Conservation (phyloP, 2,113 vertebrate species). For the Crocuta crocuta region DNA sequence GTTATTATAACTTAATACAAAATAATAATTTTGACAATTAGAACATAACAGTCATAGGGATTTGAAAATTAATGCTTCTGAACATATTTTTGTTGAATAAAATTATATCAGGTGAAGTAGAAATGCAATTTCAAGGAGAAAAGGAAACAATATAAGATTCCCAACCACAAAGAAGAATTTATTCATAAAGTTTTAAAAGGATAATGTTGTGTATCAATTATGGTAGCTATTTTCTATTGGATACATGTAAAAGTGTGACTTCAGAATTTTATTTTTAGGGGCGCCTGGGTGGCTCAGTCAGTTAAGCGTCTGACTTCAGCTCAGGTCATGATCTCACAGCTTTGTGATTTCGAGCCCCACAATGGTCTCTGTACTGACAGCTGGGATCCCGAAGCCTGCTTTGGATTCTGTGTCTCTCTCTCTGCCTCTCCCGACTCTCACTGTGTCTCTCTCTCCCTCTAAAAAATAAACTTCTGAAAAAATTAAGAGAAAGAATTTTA, state of each 20-base stretch:
- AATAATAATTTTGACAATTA: conserved; percentile 11
- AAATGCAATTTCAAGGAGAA: conserved; percentile 40
- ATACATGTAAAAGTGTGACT: not conserved
- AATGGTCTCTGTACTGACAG: too few relatives aligned
- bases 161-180: not conserved
- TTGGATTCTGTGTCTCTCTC: too few relatives aligned
- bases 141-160: not conserved
- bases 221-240: not conserved
- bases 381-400: too few relatives aligned
- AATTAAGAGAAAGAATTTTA: not conserved
- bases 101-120: not conserved
- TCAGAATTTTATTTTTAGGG: conserved; percentile 31
- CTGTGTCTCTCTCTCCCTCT: too few relatives aligned
- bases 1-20: not conserved
- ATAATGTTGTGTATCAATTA: not conserved
- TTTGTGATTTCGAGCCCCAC: too few relatives aligned
- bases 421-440: too few relatives aligned
- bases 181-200: not conserved
- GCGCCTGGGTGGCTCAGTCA: too few relatives aligned
- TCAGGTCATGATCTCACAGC: too few relatives aligned
- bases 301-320: too few relatives aligned
- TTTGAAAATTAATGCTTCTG: not conserved
- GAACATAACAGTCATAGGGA: not conserved
- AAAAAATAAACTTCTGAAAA: too few relatives aligned
- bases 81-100: conserved; percentile 17